Evolutionary conservation across 1,140 invertebrate genomes (phyloP).

Genomic region (Drosophila setifemur): DNA sequence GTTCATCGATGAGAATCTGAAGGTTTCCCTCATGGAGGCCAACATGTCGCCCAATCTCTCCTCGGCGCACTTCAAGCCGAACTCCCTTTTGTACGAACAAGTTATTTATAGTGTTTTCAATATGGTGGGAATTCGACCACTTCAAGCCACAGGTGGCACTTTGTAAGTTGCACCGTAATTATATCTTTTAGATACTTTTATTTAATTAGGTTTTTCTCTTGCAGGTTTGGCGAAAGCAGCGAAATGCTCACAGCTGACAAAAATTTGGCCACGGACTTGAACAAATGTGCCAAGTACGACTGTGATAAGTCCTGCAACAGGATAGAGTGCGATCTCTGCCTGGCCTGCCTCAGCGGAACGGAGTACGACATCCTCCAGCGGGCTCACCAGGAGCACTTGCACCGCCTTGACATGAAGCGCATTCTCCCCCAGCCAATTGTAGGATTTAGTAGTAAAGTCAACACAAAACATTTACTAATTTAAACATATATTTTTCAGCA

Average conservation of each 20-base stretch:
- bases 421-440: slow-evolving; percentile 91
- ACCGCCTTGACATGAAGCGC: slow-evolving; percentile 90
- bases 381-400: slow-evolving; percentile 91
- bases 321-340: slow-evolving; percentile 90
- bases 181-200: too few relatives aligned
- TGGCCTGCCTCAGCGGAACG: slow-evolving; percentile 88
- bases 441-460: slow-evolving; percentile 49
- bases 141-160: slow-evolving; percentile 12
- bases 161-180: slow-evolving; percentile 33
- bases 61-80: slow-evolving; percentile 94
- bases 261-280: slow-evolving; percentile 90
- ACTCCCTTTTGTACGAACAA: slow-evolving; percentile 95
- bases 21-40: slow-evolving; percentile 95
- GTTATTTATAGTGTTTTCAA: slow-evolving; percentile 93
- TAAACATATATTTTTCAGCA: slow-evolving; percentile 28
- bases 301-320: slow-evolving; percentile 87
- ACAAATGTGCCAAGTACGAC: slow-evolving; percentile 85
- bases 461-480: not conserved
- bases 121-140: slow-evolving; percentile 88
- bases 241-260: slow-evolving; percentile 90
- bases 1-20: slow-evolving; percentile 93
- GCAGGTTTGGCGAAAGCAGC: slow-evolving; percentile 79
- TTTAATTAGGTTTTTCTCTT: slow-evolving; percentile 9
- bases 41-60: slow-evolving; percentile 99
- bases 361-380: slow-evolving; percentile 84